Percentiles rank a stretch among this genome's conserved stretches.
phyloP scores from a whole-genome alignment of 2,113 vertebrate genomes.

The Eudorcas thomsonii region DNA sequence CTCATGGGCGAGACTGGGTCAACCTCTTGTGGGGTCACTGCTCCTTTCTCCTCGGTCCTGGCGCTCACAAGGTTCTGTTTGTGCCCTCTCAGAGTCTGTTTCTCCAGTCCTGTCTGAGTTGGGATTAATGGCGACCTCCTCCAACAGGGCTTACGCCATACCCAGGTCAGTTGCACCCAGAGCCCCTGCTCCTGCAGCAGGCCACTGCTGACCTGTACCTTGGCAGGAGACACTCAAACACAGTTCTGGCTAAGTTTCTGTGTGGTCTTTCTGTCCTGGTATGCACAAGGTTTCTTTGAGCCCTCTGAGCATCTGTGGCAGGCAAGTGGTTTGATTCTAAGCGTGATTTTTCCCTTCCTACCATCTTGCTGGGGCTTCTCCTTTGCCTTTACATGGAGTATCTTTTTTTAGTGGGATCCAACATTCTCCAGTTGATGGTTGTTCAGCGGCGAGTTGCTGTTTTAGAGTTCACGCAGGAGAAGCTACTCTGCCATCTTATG shows the following conservation, averaged over 20 bases:
- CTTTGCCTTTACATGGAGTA: neutral
- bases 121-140: no score
- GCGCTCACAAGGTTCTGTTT: no score
- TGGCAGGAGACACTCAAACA: neutral
- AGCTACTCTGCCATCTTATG: neutral
- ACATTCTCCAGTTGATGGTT: neutral
- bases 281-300: neutral
- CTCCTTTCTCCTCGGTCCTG: no score
- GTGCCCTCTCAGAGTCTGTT: no score
- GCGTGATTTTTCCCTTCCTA: neutral
- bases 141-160: no score
- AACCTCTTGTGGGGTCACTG: no score
- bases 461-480: neutral
- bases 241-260: neutral
- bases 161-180: no score
- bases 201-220: neutral
- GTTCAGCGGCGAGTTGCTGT: neutral
- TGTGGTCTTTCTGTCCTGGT: neutral
- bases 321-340: neutral
- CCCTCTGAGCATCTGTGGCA: neutral
- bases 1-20: no score
- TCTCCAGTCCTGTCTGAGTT: no score
- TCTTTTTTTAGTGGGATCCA: neutral
- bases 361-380: neutral
- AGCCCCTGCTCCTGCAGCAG: no score